phyloP scores from a whole-genome alignment of 2,113 vertebrate species.

The Syngnathoides biaculeatus region DNA sequence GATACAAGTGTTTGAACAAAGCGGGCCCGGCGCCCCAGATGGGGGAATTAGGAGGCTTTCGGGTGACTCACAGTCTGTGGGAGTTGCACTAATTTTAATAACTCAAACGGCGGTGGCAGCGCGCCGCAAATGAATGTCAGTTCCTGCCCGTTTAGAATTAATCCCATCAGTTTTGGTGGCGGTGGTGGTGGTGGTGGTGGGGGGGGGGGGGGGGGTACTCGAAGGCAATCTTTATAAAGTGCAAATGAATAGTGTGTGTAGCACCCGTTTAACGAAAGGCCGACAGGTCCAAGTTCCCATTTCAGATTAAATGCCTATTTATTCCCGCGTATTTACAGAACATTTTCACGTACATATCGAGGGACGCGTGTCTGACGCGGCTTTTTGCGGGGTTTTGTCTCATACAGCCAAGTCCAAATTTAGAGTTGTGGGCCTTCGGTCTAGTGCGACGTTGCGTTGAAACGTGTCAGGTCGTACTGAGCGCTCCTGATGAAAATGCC shows the following conservation, averaged over 20 bases:
- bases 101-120: slow-evolving; percentile 50
- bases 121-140: slow-evolving; percentile 38
- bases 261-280: neutral
- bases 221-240: slow-evolving; percentile 42
- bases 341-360: neutral
- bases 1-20: slow-evolving; percentile 65
- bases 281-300: neutral
- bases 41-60: slow-evolving; percentile 51
- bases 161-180: slow-evolving; percentile 32
- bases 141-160: slow-evolving; percentile 54
- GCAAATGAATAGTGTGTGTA: neutral
- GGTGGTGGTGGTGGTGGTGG: too few relatives aligned
- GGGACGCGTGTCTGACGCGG: neutral
- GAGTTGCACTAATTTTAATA: slow-evolving; percentile 46
- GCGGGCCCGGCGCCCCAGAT: slow-evolving; percentile 44
- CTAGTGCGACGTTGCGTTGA: too few relatives aligned
- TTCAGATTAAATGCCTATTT: neutral
- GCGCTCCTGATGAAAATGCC: too few relatives aligned
- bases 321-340: neutral
- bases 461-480: neutral
- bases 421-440: neutral
- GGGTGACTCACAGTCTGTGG: slow-evolving; percentile 45
- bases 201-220: slow-evolving; percentile 16
- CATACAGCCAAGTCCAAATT: neutral
- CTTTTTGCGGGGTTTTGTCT: neutral